Evolutionary conservation across 2,888 invertebrate genomes (phyloP).

Genomic region (Apomyelois bistriatella): DNA sequence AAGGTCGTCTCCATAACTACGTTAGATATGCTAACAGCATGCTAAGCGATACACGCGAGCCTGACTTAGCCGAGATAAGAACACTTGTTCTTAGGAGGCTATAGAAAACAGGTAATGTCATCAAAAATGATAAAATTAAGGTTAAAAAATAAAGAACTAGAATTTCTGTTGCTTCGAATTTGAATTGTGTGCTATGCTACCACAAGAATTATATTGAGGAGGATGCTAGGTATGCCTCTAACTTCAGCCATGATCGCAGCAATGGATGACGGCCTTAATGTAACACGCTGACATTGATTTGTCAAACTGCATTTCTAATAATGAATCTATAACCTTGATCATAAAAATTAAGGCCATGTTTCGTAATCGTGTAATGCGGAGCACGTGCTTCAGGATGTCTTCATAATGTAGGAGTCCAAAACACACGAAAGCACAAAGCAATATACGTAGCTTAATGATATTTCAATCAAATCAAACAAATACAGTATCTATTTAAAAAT

Average conservation of each 20-base stretch:
- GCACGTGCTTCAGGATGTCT: neutral
- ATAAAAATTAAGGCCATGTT: slow-evolving; percentile 1
- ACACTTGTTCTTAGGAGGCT: no score
- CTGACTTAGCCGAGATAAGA: no score
- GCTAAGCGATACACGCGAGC: no score
- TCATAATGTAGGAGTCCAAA: neutral
- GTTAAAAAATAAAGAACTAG: no score
- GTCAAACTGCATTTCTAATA: slow-evolving; percentile 3
- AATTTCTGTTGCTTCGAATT: no score
- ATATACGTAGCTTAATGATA: neutral
- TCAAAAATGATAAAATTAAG: no score
- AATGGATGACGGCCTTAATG: neutral
- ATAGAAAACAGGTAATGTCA: no score
- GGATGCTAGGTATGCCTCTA: no score
- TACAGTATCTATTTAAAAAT: no score
- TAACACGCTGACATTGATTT: slow-evolving; percentile 1
- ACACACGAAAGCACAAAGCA: neutral
- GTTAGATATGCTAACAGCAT: neutral
- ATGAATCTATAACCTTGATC: slow-evolving; percentile 7
- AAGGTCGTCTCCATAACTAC: neutral
- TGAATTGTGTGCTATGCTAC: no score
- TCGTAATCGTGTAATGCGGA: neutral
- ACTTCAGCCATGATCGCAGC: neutral
- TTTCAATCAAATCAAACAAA: no score
- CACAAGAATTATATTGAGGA: no score